Base-by-base conservation (phyloP, 1,140 invertebrate species). In the Drosophila tristis region DNA sequence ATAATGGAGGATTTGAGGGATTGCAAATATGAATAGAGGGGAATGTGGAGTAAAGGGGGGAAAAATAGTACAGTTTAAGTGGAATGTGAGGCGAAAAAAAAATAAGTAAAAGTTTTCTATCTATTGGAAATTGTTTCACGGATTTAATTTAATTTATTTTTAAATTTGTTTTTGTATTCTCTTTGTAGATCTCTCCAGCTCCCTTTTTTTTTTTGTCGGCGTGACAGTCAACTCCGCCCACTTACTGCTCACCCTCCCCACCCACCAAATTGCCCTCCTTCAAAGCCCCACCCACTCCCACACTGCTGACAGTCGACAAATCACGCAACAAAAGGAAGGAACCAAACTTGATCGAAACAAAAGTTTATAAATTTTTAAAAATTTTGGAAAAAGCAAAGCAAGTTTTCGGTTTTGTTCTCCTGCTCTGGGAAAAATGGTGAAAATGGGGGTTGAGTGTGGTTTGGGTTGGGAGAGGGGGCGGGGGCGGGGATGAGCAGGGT, bases 291-390 rank as follows among this genome's bases (percentile, higher is more conserved):
- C 25, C 15, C 43, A 44, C 23, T 42, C 39, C 49, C 39, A 16
- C 49, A 47, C 59, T 65, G 44, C 26, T 26, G 62, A 75, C 61
- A 81, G 79, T 50, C 67, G 77, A 85, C 74, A 80, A 85, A 85
- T 86, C 81, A 85, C 71, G 71, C 73, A 55, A 65, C 58, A 61
- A 54, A 54, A 54, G 9, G 42, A 50, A 6, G 7, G 29, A 50
- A 72, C 35, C 71, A 62, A 54, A 62, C 16, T 56, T 50, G 42
- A 86, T 80, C 74, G 68, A 86, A 86, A 86, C 77, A 85, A 86
- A 86, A 86, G 76, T 85, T 79, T 55, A 70, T 61, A 75, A 74
- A 74, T 74, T 74, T 74, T 50, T 49, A 55, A 74, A 80, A 86
- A 64, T 59, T 55, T 43, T 48, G 13, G 61, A 51, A 59, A 64